Base-by-base conservation (phyloP, 1,140 invertebrate species). In the Lucilia sericata region DNA sequence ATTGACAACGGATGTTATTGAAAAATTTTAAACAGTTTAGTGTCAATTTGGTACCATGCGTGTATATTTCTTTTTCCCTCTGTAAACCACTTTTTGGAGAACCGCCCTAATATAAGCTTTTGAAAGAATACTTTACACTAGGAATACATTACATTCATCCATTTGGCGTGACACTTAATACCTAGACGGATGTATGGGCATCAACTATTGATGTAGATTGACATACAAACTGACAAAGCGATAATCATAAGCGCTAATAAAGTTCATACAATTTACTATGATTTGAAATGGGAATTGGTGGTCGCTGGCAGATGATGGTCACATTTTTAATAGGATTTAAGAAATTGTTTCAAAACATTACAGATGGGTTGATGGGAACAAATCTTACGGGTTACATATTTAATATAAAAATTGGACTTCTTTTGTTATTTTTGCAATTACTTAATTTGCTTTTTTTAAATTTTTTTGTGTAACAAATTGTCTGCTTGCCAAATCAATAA, bases 171-270 rank as follows among this genome's bases (percentile, higher is more conserved):
- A 55, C 51, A 55, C 51, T 55, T 55, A 55, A 55, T 55, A 55
- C 51, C 51, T 55, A 14, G 51, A 55, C 65, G n/a, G 19, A 70
- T 70, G 65, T 70, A 70, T 70, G 65, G 2, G 10, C n/a, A 70
- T 70, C 65, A 70, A 70, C 65, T 21, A 70, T 19, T 21, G 65
- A 70, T 70, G n/a, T 70, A 12, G 65, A 25, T 70, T 70, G 65
- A 70, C 65, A 70, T 70, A 10, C 65, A 19, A 70, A 70, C 65
- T 70, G 21, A 70, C 19, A 70, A 19, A 70, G 4, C 21, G 9
- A 70, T 70, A 70, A 70, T 70, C 65, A 70, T 12, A 70, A 70
- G 25, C 19, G 21, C 19, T 70, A 70, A 21, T 19, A 70, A 70
- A 70, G 60, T 21, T 70, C 19, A 70, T 21, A 19, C 19, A 70